Base-by-base conservation (phyloP, 2,113 vertebrate genomes). In the Takifugu bimaculatus region DNA sequence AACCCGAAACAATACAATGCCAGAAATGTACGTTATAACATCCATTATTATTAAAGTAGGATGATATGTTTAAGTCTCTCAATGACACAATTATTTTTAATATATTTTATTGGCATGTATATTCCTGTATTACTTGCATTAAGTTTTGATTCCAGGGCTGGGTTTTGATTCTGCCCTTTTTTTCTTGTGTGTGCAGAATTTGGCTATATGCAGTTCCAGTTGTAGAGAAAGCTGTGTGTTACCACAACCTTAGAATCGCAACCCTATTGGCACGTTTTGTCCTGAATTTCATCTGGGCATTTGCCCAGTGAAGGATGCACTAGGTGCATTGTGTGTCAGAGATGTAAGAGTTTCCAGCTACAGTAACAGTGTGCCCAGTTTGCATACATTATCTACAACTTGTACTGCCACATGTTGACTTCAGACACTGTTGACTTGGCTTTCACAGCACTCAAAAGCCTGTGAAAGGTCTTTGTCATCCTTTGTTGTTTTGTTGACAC, bases 341-440 rank as follows among this genome's bases (percentile, higher is more conserved):
- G 82, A 70, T 67, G 77, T 75, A 70, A 82, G 67, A 71, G 79
- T 77, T 35, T 74, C 74, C 68, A 60, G 78, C 77, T 68, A 67
- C 63, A 74, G 80, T 80, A 15, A 13, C 12, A 13, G 83, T 35
- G 68, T 82, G 79, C 89, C 87, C 76, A 84, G 87, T 74, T 85
- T 75, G 90, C 86, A 89, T 90, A 87, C 83, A 90, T 90, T 89
- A 90, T 82, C 89, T 88, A 90, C 87, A 53, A 68, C 70, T 74
- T 45, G 71, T 74, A 78, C 75, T 74, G 50, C 77, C 77, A 75
- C 67, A 60, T 62, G 51, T 48, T 57, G 63, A 44, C 64, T 69
- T 63, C 13, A 27, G 58, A 43, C 83, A 85, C 68, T 56, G 65
- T 81, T 65, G 69, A 82, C 82, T 85, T 82, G 51, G 82, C 83